These are phyloP conservation scores for Calyptommatus sinebrachiatus DNA, from an alignment of 2,113 vertebrate species.

Conservation along the genomic window DNA sequence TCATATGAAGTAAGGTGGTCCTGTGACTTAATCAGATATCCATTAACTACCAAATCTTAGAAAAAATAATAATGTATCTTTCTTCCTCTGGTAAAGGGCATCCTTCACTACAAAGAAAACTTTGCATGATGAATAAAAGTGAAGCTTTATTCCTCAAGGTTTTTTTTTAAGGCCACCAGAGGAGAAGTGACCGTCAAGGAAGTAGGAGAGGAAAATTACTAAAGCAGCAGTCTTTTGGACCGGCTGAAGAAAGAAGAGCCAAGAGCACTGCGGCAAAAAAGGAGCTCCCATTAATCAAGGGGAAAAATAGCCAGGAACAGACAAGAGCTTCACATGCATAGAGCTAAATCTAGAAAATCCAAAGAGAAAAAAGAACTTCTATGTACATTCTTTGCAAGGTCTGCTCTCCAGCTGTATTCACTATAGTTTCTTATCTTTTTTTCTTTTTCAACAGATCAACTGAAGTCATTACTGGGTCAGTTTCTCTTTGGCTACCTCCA, in stretches of 20 bases:
- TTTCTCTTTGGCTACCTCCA: too few species aligned
- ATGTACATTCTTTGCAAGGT: background rate
- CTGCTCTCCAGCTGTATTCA: background rate
- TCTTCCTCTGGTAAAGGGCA: background rate
- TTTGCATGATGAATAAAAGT: background rate
- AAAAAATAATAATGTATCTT: background rate
- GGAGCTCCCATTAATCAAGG: conserved; percentile 8
- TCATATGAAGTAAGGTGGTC: background rate
- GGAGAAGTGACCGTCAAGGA: conserved; percentile 7
- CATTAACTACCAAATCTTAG: background rate
- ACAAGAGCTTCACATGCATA: background rate
- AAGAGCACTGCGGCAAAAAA: conserved; percentile 10
- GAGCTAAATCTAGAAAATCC: conserved; percentile 1
- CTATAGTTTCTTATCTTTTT: conserved; percentile 1
- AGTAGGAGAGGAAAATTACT: conserved; percentile 18
- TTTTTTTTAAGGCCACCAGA: background rate
- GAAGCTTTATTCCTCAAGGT: conserved; percentile 8
- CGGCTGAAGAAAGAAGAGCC: conserved; percentile 10
- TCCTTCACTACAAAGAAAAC: conserved; percentile 16
- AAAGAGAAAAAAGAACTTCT: background rate
- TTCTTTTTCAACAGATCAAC: background rate
- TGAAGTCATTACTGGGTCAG: background rate
- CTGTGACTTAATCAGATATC: conserved; percentile 2
- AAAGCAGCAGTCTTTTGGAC: conserved; percentile 4
- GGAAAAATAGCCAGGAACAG: background rate